phyloP scores from a whole-genome alignment of 1,140 invertebrate genomes.

The Oryctes rhinoceros region DNA sequence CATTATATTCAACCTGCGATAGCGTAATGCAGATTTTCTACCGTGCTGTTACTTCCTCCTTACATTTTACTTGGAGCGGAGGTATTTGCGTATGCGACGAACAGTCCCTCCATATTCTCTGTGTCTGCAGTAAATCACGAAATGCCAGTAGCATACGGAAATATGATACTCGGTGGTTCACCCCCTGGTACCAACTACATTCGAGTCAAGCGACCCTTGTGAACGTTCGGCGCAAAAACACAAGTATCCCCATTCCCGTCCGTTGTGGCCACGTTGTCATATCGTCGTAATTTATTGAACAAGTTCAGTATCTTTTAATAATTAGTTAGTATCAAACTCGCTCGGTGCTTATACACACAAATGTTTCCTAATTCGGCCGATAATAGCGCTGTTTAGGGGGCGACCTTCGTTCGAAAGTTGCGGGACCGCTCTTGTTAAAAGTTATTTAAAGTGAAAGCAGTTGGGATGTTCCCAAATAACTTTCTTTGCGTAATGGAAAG shows the following conservation, averaged over 20 bases:
- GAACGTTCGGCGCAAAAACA: not conserved
- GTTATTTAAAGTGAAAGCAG: too few relatives aligned
- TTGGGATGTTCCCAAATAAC: too few relatives aligned
- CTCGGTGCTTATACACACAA: too few relatives aligned
- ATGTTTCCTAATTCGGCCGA: too few relatives aligned
- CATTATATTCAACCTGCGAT: too few relatives aligned
- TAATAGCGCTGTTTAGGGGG: too few relatives aligned
- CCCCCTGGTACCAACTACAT: not conserved
- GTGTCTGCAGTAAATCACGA: slow-evolving; percentile 18
- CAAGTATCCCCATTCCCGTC: not conserved
- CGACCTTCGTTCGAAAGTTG: too few relatives aligned
- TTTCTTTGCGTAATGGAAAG: too few relatives aligned
- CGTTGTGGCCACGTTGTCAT: slow-evolving; percentile 8
- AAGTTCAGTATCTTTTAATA: slow-evolving; percentile 20
- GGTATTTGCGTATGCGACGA: not conserved
- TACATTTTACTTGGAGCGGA: not conserved
- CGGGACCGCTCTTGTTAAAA: too few relatives aligned
- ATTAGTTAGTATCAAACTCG: not conserved
- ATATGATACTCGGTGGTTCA: slow-evolving; percentile 36
- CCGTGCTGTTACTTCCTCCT: too few relatives aligned
- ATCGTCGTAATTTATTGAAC: slow-evolving; percentile 23
- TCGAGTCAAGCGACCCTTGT: not conserved
- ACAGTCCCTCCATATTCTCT: not conserved
- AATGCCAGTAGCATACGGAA: slow-evolving; percentile 30
- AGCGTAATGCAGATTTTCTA: too few relatives aligned